Conservation (phyloP, 2,113 vertebrate species). For the Oriolus oriolus region DNA sequence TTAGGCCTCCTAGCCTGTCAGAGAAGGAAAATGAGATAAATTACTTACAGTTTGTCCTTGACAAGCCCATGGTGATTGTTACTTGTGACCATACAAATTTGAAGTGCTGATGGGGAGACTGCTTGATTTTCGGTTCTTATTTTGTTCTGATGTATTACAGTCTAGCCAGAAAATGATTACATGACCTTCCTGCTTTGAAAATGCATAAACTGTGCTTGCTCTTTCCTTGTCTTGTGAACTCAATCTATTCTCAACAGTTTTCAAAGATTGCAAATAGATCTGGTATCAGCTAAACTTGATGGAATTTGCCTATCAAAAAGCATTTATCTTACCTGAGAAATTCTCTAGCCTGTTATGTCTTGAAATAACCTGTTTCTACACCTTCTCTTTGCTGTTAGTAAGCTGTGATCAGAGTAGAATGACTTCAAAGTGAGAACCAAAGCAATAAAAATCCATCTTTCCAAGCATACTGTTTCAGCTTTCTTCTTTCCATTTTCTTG, state of each 20-base stretch:
- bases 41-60: not conserved
- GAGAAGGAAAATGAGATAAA: not conserved
- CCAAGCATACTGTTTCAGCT: not conserved
- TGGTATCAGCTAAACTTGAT: not conserved
- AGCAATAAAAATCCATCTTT: not conserved
- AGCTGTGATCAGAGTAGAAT: not conserved
- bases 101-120: not conserved
- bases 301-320: not conserved
- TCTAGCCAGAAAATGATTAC: not conserved
- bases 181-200: not conserved
- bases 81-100: not conserved
- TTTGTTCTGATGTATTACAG: not conserved
- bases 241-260: not conserved
- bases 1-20: not conserved
- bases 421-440: not conserved
- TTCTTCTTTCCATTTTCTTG: not conserved
- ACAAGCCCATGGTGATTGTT: not conserved
- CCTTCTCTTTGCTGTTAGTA: not conserved
- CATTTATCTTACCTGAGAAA: not conserved
- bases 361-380: not conserved
- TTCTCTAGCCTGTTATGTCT: not conserved
- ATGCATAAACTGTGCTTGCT: not conserved
- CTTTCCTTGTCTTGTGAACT: not conserved
- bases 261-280: not conserved
- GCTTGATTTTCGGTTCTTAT: not conserved